Evolutionary conservation across 2,797 vertebrate species (phyloP), one percentile per base, ranked within the genome.

Genomic region (Acanthornis magna): DNA sequence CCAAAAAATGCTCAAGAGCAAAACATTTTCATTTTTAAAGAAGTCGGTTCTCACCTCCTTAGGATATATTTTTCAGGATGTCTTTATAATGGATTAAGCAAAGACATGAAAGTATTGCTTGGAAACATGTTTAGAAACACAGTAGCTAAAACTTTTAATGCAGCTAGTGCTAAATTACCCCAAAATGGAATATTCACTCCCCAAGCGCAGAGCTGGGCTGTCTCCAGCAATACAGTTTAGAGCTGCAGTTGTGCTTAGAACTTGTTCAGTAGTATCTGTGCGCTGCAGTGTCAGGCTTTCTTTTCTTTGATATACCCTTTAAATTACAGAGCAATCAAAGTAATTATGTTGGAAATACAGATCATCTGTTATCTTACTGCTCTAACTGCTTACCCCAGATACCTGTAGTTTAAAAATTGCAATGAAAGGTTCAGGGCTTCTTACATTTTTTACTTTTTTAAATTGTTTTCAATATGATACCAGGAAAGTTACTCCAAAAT

Each of bases 281-380:
- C 70, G 58, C 36, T 90, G 76, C 88, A 84, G 21, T 19, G 32
- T 84, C 58, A 91, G 70, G 54, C 20, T 81, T 84, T 76, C 61
- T 85, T 85, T 83, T 79, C 89, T 95, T 91, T 93, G 82, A 83
- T 47, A 89, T 85, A 72, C 18, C 42, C 61, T 91, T 83, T 85
- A 92, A 93, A 91, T 88, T 93, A 89, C 43, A 72, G 34, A 57
- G 82, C 66, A 85, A 85, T 91, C 88, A 89, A 83, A 89, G 42
- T 71, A 85, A 91, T 95, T 71, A 58, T 43, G n/a, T 47, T 36
- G 47, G 76, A 92, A 95, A 72, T 38, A 80, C 30, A 88, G 65
- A 84, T 86, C 4, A 86, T 61, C 51, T 61, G 34, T 63, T 93
- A 86, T 29, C 66, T 80, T 74, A 57, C 58, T 70, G 40, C 57